Conservation (phyloP, 2,113 vertebrate species). For the Rhinoptilus africanus region DNA sequence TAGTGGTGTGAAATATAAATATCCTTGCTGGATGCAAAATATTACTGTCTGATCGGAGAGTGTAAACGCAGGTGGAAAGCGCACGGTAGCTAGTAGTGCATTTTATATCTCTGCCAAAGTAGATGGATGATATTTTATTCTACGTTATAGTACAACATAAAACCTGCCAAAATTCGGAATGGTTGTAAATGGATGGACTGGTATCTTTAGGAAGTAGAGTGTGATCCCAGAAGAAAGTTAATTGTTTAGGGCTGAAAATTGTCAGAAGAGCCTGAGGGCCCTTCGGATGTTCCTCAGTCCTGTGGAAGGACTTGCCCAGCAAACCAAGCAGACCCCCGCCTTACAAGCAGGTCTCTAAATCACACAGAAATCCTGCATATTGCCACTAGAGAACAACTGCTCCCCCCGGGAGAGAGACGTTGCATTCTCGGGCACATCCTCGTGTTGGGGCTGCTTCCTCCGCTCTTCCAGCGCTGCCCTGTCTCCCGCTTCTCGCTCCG, state of each 20-base stretch:
- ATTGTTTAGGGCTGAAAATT: neutral
- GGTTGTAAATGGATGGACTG: neutral
- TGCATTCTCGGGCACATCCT: neutral
- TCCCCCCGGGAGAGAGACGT: neutral
- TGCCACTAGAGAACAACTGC: neutral
- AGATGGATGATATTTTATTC: neutral
- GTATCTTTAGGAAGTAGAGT: neutral
- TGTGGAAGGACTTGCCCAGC: neutral
- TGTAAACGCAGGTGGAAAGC: neutral
- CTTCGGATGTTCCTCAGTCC: neutral
- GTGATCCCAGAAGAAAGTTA: neutral
- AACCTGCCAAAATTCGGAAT: neutral
- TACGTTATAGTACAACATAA: neutral
- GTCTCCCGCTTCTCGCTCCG: neutral
- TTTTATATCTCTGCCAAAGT: neutral
- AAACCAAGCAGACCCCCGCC: neutral
- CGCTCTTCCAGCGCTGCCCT: neutral
- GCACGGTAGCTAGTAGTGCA: neutral
- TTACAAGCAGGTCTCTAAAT: neutral
- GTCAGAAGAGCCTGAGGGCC: neutral
- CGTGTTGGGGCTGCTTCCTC: neutral
- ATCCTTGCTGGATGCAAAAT: neutral
- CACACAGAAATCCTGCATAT: rapidly evolving
- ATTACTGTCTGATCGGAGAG: neutral
- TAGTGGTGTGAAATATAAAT: neutral